Evolutionary conservation across 2,888 invertebrate species (phyloP), one percentile per base, ranked within the genome.

Genomic region (Synanthedon tipuliformis): DNA sequence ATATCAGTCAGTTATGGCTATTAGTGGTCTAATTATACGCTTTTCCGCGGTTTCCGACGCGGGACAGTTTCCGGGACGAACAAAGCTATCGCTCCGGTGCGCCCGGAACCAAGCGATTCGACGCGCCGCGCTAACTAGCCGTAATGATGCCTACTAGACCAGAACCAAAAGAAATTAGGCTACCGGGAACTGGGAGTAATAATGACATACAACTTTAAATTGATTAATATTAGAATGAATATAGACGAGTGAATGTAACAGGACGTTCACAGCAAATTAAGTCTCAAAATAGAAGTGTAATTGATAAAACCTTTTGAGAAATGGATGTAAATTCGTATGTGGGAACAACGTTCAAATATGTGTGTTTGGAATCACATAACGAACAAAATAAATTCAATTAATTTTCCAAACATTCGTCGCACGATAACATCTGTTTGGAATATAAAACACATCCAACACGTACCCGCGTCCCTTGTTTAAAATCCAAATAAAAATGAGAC

Each of bases 381-480:
- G 79, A 80, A 81, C 75, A 78, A 71, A 75, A 73, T 68, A 72
- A 66, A 78, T 80, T 81, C 73, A 82, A 84, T 82, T 83, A 82
- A 84, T 81, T 78, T 81, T 73, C 77, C 73, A 79, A 66, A 66
- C 74, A 74, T 72, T 34, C 72, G 74, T 69, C 68, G 64, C 68
- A 70, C 76, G 78, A 80, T 78, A 80, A 78, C 85, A 85, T 85
- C 83, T 85, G 86, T 79, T 82, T 80, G 69, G 83, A 86, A 86
- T 84, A 83, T 81, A 84, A 83, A 85, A 84, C 75, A 79, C 71
- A 73, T n/a, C 67, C 65, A 68, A 71, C 75, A 71, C 70, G 71
- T 70, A 69, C 64, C 65, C 64, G 62, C 68, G 75, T 76, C 73
- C 77, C 77, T 75, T 72, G 73, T 75, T 75, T 67, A 69, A 78